Base-by-base conservation (phyloP, 2,888 invertebrate species). In the Salticus scenicus region DNA sequence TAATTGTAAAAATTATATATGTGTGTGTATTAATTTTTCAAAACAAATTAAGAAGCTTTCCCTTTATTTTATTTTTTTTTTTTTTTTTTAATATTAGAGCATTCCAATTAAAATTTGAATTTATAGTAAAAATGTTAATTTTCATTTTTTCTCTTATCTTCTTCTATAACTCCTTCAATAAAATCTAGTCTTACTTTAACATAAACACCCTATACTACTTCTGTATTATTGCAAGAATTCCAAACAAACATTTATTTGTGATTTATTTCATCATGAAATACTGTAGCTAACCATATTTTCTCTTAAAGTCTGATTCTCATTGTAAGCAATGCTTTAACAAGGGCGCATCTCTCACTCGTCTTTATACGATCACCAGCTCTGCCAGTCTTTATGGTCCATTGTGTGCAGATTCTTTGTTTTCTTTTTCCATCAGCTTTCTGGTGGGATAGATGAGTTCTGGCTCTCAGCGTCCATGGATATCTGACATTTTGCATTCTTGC, bases 331-430 rank as follows among this genome's bases (percentile, higher is more conserved):
- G 10, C 42, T n/a, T 24, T 7, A 10, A 42, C 42, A 8, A 42
- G 2, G 10, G 37, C 14, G 37, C 14, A 42, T 42, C 70, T 70
- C 28, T 67, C n/a, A n/a, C 51, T 20, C 70, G 42, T 14, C 42
- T 70, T 70, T n/a, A 70, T 70, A 42, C 42, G 24, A 70, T 41
- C 70, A 27, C 24, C 70, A n/a, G n/a, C 42, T 70, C 42, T 24
- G 37, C 17, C 30, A 2, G 69, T 69, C 69, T 70, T 70, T 70
- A 70, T 70, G 70, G 42, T 12, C 70, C 24, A 70, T 70, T 70
- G 70, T 70, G 41, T 42, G 42, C 41, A 70, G 70, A 70, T 70
- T 41, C 70, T 70, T 70, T 70, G 42, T 70, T 70, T 70, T 70
- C 27, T 17, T 30, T 67, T 31, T 67, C n/a, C 31, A 20, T 67